Conservation (phyloP, 2,113 vertebrate genomes). For the Corynorhinus townsendii region DNA sequence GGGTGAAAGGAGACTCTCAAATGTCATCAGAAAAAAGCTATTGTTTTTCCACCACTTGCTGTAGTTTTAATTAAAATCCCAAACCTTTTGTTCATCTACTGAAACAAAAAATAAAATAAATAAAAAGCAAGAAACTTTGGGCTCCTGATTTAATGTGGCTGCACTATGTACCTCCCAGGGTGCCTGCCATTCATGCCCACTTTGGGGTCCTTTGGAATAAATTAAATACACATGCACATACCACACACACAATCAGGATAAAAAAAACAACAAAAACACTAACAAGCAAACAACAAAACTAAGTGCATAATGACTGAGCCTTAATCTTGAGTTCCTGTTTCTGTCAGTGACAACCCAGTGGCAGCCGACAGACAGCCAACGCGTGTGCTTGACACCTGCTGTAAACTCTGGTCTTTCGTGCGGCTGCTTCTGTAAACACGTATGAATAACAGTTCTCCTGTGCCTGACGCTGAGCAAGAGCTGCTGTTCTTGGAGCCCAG, state of each 20-base stretch:
- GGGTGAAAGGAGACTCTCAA: neutral
- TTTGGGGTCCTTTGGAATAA: neutral
- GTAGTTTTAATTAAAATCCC: neutral
- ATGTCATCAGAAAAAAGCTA: neutral
- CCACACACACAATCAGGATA: neutral
- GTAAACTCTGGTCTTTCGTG: neutral
- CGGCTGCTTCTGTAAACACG: conserved; percentile 28
- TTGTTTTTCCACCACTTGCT: neutral
- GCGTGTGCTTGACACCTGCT: neutral
- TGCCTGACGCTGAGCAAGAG: conserved; percentile 36
- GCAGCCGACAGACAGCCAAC: neutral
- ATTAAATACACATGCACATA: neutral
- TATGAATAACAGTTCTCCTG: conserved; percentile 43
- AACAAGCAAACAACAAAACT: neutral
- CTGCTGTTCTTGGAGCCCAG: conserved; percentile 60
- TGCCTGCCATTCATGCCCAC: fast-evolving
- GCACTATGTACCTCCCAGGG: neutral
- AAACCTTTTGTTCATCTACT: neutral
- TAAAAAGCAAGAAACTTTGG: neutral
- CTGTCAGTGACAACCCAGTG: neutral
- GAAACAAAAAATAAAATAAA: neutral
- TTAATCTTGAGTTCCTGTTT: neutral
- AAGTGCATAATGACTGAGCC: fast-evolving
- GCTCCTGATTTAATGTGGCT: fast-evolving
- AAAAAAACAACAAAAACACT: neutral